Conservation (phyloP, 2,113 vertebrate species). For the Ochotona curzoniae region DNA sequence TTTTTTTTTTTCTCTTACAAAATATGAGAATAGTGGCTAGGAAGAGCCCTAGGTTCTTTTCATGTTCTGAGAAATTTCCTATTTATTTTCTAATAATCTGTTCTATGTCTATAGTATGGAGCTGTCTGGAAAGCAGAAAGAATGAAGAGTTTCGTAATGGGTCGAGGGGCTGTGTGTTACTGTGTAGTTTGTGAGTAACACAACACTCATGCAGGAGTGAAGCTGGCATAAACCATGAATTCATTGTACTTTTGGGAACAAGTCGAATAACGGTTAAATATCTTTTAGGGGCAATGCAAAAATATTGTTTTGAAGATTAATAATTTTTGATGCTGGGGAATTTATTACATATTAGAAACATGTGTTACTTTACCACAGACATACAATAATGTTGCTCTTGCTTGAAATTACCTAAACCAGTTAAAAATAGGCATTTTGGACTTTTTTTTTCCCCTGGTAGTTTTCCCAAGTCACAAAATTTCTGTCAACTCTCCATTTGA, state of each 20-base stretch:
- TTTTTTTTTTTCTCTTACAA: neutral
- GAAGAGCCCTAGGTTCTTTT: neutral
- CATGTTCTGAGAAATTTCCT: neutral
- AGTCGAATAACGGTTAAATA: neutral
- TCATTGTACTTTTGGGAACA: neutral
- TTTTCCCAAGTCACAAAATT: neutral
- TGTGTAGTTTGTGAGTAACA: neutral
- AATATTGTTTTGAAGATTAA: neutral
- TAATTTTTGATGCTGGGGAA: neutral
- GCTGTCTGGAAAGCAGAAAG: constrained; percentile 18
- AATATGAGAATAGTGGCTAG: neutral
- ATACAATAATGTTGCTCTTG: neutral
- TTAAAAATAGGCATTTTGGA: neutral
- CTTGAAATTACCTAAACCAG: neutral
- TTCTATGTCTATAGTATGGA: neutral
- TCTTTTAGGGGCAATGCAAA: neutral
- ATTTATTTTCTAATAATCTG: neutral
- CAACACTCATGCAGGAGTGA: neutral
- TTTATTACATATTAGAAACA: neutral
- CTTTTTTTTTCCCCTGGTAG: neutral
- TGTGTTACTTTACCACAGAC: neutral
- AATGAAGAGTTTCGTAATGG: constrained; percentile 48
- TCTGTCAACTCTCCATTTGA: neutral
- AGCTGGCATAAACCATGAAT: neutral
- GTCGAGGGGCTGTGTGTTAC: neutral